Conservation (phyloP, 2,797 vertebrate genomes). For the Gorsachius magnificus region DNA sequence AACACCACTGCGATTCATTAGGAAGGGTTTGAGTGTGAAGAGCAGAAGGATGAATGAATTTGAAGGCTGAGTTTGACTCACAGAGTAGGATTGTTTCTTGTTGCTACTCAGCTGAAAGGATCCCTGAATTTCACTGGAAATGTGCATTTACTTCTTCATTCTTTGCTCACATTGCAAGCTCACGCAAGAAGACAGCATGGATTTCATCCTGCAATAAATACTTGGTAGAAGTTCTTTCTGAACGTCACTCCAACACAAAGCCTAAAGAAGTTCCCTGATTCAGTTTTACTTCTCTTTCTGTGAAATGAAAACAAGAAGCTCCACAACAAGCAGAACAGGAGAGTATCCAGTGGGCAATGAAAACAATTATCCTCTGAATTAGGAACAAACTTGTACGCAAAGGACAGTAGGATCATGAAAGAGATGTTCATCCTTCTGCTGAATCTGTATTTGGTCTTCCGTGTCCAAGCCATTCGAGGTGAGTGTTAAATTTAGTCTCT, state of each 20-base stretch:
- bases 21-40: neutral
- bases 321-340: neutral
- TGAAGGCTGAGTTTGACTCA: neutral
- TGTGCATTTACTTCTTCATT: neutral
- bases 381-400: neutral
- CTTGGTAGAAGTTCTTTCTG: neutral
- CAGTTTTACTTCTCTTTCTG: slow-evolving; percentile 47
- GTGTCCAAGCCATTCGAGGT: slow-evolving; percentile 5
- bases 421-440: neutral
- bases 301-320: neutral
- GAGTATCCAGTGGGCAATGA: neutral
- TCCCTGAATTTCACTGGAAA: neutral
- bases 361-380: neutral
- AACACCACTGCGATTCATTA: neutral
- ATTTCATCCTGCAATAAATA: neutral
- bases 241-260: neutral
- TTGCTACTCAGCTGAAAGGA: neutral
- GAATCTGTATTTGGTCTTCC: neutral
- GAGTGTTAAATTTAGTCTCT: neutral
- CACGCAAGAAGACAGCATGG: neutral
- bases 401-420: neutral
- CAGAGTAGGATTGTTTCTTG: neutral
- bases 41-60: neutral
- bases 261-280: slow-evolving; percentile 5
- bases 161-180: neutral